Conservation (phyloP, 2,888 invertebrate genomes). For the Hemistola chrysoprasaria region DNA sequence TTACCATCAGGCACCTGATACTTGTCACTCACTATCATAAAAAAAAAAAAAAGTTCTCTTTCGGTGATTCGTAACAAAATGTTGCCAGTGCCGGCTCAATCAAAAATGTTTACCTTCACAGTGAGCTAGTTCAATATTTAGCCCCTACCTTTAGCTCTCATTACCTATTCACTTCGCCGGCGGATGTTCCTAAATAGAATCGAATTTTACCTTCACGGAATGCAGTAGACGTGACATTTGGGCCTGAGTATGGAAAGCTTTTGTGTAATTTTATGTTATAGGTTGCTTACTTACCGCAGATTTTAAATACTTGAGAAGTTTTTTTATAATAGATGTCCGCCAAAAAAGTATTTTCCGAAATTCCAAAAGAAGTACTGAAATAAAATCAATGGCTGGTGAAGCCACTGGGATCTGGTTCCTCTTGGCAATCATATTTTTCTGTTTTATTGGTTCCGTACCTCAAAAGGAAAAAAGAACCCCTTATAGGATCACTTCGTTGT, state of each 20-base stretch:
- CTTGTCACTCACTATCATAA: too few species aligned
- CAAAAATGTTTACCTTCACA: constrained; percentile 64
- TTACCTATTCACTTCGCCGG: constrained; percentile 40
- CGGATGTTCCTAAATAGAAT: constrained; percentile 35
- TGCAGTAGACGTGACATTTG: constrained; percentile 38
- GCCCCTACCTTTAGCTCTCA: constrained; percentile 41
- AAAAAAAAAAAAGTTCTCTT: constrained; percentile 38
- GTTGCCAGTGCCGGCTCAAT: constrained; percentile 50
- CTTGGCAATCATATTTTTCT: too few species aligned
- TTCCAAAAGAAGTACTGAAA: too few species aligned
- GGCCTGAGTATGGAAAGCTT: constrained; percentile 32
- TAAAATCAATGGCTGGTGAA: too few species aligned
- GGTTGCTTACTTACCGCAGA: constrained; percentile 15
- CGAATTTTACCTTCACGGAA: constrained; percentile 34
- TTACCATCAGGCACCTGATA: too few species aligned
- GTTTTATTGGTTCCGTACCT: too few species aligned
- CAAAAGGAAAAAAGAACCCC: too few species aligned
- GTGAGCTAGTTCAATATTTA: constrained; percentile 54
- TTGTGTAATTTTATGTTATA: constrained; percentile 26
- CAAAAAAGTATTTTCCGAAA: too few species aligned
- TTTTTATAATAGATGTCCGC: too few species aligned
- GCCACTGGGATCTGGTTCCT: too few species aligned
- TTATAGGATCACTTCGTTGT: too few species aligned
- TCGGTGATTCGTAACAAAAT: constrained; percentile 43
- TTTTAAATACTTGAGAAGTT: not conserved